These are phyloP conservation scores for Vespertilio murinus DNA, from an alignment of 2,797 vertebrate genomes.

Conservation along the genomic window DNA sequence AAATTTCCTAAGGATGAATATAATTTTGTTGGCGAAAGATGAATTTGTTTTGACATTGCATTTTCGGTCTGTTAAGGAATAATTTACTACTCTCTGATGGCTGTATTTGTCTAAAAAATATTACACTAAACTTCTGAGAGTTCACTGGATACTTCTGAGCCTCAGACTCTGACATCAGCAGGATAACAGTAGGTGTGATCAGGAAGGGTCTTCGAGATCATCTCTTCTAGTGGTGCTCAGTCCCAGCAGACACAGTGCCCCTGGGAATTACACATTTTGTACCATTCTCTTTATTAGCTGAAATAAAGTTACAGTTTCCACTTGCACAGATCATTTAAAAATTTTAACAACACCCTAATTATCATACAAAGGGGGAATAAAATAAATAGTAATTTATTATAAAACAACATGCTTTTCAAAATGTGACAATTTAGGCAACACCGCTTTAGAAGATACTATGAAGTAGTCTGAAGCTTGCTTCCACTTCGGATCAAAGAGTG, in stretches of 20 bases:
- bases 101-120: not conserved
- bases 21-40: constrained; percentile 22
- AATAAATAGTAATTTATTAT: not conserved
- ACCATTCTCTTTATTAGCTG: not conserved
- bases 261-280: not conserved
- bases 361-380: not conserved
- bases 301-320: constrained; percentile 2
- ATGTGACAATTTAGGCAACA: not conserved
- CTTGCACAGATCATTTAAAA: not conserved
- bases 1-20: constrained; percentile 7
- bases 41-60: constrained; percentile 35
- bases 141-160: not conserved
- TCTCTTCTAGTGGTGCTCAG: not conserved
- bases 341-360: not conserved
- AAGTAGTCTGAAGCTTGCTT: not conserved
- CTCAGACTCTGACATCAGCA: not conserved
- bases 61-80: constrained; percentile 21
- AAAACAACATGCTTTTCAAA: not conserved
- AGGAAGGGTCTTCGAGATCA: not conserved
- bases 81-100: not conserved
- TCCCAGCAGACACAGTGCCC: no score
- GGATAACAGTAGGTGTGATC: not conserved
- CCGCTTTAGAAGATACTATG: not conserved
- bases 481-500: not conserved
- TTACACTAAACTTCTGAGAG: not conserved